A percentile compares a stretch with the other conserved stretches of the same genome.
Evolutionary conservation across 2,113 vertebrate species (phyloP).

Genomic region (Turdus rufiventris): DNA sequence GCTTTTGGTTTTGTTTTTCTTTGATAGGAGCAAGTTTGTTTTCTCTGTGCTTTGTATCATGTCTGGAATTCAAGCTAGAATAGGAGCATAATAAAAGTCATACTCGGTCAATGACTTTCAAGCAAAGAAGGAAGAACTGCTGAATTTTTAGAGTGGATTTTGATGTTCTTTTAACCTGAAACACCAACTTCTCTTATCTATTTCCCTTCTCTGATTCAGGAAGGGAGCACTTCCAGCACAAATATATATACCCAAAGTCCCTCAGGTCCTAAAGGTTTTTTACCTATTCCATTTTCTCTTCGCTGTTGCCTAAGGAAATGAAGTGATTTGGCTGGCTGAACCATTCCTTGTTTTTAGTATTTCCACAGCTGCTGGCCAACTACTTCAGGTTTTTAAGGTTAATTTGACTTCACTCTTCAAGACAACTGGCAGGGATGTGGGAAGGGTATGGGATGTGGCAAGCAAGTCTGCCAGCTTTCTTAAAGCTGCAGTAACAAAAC

Average conservation of each 20-base stretch:
- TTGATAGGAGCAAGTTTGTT: not conserved
- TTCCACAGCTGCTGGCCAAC: slow-evolving; percentile 49
- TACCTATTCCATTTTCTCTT: not conserved
- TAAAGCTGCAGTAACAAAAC: slow-evolving; percentile 39
- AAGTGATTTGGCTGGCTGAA: slow-evolving; percentile 39
- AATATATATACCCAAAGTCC: not conserved
- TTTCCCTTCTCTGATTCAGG: not conserved
- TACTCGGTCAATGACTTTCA: not conserved
- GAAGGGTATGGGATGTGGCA: slow-evolving; percentile 59
- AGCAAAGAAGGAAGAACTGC: not conserved
- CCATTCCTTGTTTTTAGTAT: slow-evolving; percentile 39
- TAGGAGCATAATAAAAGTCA: not conserved
- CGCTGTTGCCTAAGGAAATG: slow-evolving; percentile 19
- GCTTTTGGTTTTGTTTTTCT: not conserved
- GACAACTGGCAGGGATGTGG: slow-evolving; percentile 53
- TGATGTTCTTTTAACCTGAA: not conserved
- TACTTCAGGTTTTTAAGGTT: slow-evolving; percentile 56
- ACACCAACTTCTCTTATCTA: not conserved
- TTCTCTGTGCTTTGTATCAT: not conserved
- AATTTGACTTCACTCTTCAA: slow-evolving; percentile 52
- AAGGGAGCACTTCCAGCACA: not conserved
- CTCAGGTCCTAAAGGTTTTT: not conserved
- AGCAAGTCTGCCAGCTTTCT: slow-evolving; percentile 45
- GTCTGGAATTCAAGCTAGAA: not conserved
- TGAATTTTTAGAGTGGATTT: not conserved